Base-by-base conservation (phyloP, 2,888 invertebrate species). In the Agrilus cyanescens region DNA sequence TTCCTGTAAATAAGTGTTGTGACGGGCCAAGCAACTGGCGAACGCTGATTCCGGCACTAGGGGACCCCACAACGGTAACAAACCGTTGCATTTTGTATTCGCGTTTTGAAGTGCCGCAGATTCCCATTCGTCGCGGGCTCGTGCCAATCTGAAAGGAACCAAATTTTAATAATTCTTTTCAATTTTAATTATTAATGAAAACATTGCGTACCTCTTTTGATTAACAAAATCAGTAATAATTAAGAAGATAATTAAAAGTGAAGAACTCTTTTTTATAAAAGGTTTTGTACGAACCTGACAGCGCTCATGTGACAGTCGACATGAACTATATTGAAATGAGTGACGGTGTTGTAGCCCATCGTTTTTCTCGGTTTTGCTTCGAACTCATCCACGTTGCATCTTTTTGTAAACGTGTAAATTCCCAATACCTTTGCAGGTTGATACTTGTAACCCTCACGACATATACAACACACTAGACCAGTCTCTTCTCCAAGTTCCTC, bases 271-370 rank as follows among this genome's bases (percentile, higher is more conserved):
- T 25, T 18, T 16, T 34, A 38, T 8, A 33, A 31, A 34, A 39
- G 14, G 13, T 29, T 25, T 2, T 7, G 13, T 8, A 71, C 75
- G 39, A 75, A 76, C 64, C 91, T 75, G 38, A 97, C 95, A 18
- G 97, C 97, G 1, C 90, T 88, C 76, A 93, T 90, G 68, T 98
- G 97, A 60, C 97, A 98, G 66, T 97, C 97, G 4, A 96, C 85
- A 66, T 98, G 97, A 18, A 97, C 94, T 31, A 96, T 85, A 71
- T 97, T 97, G 71, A 97, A 97, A 70, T 97, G 96, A 12, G 94
- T 93, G 30, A 97, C 96, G 0, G 96, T 96, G 38, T 86, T 85
- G 68, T 94, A 95, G 41, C 85, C 85, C 25, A 85, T 75, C 14
- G 87, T 85, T 68, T 93, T 93, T 50, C 93, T 74, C 32, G 86